Conservation (phyloP, 2,797 vertebrate genomes). For the Sebastes matsubarae region DNA sequence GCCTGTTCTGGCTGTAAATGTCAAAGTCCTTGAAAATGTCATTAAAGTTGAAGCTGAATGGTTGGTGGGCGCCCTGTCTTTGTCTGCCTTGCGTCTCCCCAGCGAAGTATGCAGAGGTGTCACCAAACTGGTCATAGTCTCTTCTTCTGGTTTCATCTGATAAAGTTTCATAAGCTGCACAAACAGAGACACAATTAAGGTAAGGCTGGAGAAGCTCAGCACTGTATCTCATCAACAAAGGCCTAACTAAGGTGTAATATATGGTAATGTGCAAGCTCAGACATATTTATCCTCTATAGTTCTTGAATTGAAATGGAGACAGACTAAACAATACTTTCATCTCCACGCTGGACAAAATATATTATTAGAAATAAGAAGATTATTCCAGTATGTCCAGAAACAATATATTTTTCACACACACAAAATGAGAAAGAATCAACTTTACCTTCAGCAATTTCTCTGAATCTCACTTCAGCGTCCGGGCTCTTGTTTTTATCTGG, state of each 20-base stretch:
- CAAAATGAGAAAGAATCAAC: neutral
- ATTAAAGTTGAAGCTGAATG: constrained; percentile 93
- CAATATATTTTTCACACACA: neutral
- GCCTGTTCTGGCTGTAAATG: constrained; percentile 88
- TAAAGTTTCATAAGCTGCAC: constrained; percentile 92
- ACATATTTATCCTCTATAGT: neutral
- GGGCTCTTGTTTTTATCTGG: constrained; percentile 97
- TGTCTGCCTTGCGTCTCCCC: constrained; percentile 72
- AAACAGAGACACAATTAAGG: constrained; percentile 51
- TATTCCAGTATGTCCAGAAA: neutral
- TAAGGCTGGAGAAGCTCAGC: neutral
- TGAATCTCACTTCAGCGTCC: constrained; percentile 92
- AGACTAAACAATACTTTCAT: neutral
- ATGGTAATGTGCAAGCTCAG: neutral
- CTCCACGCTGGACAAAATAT: neutral
- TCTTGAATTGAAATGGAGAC: neutral
- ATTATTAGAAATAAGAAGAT: neutral
- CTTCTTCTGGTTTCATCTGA: constrained; percentile 90
- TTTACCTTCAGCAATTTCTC: constrained; percentile 95
- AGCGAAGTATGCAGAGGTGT: constrained; percentile 70
- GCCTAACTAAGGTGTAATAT: neutral
- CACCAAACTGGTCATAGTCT: constrained; percentile 89
- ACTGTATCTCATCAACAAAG: neutral
- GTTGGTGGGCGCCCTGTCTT: constrained; percentile 81
- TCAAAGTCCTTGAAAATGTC: constrained; percentile 95